Evolutionary conservation across 2,888 invertebrate species (phyloP).

Genomic region (Serripes groenlandicus): DNA sequence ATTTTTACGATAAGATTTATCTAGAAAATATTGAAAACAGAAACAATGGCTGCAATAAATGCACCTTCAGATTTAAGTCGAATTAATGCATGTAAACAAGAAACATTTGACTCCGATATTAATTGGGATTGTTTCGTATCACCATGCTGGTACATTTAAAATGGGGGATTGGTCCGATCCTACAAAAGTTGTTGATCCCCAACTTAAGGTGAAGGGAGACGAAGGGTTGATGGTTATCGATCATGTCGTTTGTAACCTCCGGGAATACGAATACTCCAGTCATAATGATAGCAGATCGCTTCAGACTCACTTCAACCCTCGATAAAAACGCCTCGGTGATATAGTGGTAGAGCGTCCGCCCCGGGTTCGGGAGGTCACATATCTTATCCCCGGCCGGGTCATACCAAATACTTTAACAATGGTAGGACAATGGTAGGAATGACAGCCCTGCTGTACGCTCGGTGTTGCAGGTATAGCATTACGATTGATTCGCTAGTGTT

Average conservation of each 20-base stretch:
- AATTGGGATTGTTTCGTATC: slow-evolving; percentile 12
- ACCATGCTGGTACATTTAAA: background rate
- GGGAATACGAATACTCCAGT: background rate
- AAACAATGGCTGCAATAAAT: slow-evolving; percentile 2
- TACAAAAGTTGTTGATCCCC: background rate
- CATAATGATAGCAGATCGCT: background rate
- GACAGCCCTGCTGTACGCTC: no score
- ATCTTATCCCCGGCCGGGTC: no score
- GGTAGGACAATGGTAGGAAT: no score
- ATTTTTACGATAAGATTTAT: background rate
- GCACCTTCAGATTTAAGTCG: background rate
- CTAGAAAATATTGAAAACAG: background rate
- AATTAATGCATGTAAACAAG: background rate
- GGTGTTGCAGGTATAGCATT: no score
- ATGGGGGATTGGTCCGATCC: background rate
- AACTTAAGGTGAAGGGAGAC: background rate
- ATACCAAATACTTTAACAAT: no score
- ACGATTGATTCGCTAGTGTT: no score
- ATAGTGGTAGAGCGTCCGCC: no score
- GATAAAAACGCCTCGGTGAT: no score
- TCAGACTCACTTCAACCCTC: no score
- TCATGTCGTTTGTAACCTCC: background rate
- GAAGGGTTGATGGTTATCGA: background rate
- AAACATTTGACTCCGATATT: background rate
- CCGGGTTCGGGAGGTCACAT: no score